phyloP scores from a whole-genome alignment of 1,140 invertebrate genomes.

The Pseudomyrmex flavicornis region DNA sequence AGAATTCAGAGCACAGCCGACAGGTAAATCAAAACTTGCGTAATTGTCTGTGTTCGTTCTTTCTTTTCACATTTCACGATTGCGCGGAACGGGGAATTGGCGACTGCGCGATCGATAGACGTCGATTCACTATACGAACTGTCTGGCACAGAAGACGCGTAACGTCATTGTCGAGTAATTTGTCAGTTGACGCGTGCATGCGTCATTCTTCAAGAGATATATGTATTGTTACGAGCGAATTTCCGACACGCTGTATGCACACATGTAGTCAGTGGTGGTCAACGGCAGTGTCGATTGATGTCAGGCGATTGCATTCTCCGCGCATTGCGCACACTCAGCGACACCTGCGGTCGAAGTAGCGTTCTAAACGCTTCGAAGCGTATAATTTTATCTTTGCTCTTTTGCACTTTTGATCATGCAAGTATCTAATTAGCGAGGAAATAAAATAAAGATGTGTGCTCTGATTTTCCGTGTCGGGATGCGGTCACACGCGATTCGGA shows the following conservation, averaged over 20 bases:
- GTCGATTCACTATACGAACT: conserved; percentile 35
- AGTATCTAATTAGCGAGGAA: too few species aligned
- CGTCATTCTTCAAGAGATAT: background rate
- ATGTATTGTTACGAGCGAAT: background rate
- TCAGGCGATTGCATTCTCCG: too few species aligned
- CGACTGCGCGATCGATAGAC: conserved; percentile 1
- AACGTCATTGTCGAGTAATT: conserved; percentile 56
- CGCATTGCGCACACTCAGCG: too few species aligned
- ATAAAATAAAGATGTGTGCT: too few species aligned
- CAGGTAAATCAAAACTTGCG: too few species aligned
- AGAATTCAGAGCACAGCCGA: conserved; percentile 1
- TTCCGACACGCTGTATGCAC: background rate
- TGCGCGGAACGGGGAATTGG: background rate
- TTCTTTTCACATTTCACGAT: conserved; percentile 41
- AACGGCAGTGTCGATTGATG: too few species aligned
- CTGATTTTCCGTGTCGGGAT: too few species aligned
- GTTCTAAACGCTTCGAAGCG: too few species aligned
- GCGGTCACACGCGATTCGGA: too few species aligned
- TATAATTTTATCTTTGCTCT: too few species aligned
- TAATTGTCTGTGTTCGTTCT: background rate
- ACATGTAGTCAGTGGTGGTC: background rate
- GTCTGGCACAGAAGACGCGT: conserved; percentile 1
- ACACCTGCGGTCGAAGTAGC: too few species aligned
- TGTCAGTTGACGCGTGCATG: conserved; percentile 41
- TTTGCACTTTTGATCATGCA: too few species aligned